Evolutionary conservation across 2,797 vertebrate species (phyloP).

Genomic region (Atherinosoma microstoma): DNA sequence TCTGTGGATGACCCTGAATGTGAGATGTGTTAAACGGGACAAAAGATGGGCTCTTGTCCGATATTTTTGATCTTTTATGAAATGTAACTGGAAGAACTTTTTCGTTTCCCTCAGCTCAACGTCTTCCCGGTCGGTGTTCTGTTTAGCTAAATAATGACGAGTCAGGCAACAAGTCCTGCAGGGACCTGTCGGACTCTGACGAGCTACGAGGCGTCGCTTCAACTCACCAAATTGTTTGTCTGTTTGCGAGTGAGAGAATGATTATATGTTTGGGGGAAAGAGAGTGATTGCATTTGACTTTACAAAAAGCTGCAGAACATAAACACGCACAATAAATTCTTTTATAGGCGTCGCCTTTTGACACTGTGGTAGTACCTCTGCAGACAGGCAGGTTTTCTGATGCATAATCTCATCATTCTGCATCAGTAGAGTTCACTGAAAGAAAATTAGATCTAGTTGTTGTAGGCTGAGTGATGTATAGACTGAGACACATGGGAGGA

Average conservation of each 20-base stretch:
- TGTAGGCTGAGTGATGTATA: neutral
- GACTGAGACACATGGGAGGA: neutral
- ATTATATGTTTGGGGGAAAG: constrained; percentile 6
- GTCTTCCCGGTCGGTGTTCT: constrained; percentile 23
- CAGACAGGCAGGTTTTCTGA: neutral
- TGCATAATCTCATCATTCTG: neutral
- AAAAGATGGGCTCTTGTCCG: neutral
- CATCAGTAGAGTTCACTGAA: neutral
- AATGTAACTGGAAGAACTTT: neutral
- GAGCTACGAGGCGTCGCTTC: constrained; percentile 47
- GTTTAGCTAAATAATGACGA: constrained; percentile 75
- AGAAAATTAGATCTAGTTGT: neutral
- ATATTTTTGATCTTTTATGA: neutral
- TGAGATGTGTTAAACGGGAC: neutral
- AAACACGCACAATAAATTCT: constrained; percentile 54
- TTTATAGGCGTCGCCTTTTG: neutral
- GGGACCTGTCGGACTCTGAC: constrained; percentile 77
- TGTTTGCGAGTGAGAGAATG: neutral
- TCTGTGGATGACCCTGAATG: neutral
- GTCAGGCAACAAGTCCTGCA: constrained; percentile 72
- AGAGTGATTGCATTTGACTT: constrained; percentile 10
- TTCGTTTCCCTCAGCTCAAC: neutral
- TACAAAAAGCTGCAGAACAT: constrained; percentile 6
- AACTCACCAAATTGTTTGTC: constrained; percentile 42
- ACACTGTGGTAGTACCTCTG: neutral